These are phyloP conservation scores for Danio albolineatus DNA, from an alignment of 2,797 vertebrate genomes.

Conservation along the genomic window DNA sequence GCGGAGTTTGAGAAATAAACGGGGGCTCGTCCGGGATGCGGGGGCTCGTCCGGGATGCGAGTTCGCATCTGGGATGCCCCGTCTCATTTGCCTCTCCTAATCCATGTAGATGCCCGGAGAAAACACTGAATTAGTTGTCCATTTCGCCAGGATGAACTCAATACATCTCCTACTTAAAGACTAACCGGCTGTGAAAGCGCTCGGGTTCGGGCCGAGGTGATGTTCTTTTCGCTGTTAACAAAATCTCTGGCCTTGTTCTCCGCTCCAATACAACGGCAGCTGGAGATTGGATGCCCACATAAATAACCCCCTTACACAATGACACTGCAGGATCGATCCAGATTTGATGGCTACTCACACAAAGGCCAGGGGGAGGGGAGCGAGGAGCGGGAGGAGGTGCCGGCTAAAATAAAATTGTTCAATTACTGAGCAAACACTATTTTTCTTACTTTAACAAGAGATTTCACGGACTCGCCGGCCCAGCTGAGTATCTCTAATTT, in stretches of 20 bases:
- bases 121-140: slow-evolving; percentile 99
- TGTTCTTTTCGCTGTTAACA: slow-evolving; percentile 99
- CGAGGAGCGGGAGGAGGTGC: slow-evolving; percentile 62
- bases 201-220: slow-evolving; percentile 84
- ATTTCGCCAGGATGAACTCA: slow-evolving; percentile 99
- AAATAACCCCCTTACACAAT: slow-evolving; percentile 97
- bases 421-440: slow-evolving; percentile 99
- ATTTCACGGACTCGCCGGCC: slow-evolving; percentile 98
- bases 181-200: slow-evolving; percentile 98
- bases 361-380: slow-evolving; percentile 79
- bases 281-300: slow-evolving; percentile 98
- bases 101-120: slow-evolving; percentile 86
- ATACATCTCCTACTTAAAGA: slow-evolving; percentile 99
- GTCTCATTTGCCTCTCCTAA: slow-evolving; percentile 99
- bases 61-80: neutral
- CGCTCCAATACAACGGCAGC: slow-evolving; percentile 96
- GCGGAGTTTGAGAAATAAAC: slow-evolving; percentile 70
- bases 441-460: slow-evolving; percentile 99
- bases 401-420: slow-evolving; percentile 95
- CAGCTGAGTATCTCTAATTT: slow-evolving; percentile 98
- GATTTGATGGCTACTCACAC: slow-evolving; percentile 97
- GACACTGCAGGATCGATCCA: slow-evolving; percentile 93
- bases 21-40: slow-evolving; percentile 61
- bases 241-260: slow-evolving; percentile 97
- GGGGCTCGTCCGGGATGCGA: slow-evolving; percentile 43